Percentiles rank a stretch among this genome's conserved stretches.
Conservation (phyloP, 2,888 invertebrate genomes). For the Himalopsyche japonica region DNA sequence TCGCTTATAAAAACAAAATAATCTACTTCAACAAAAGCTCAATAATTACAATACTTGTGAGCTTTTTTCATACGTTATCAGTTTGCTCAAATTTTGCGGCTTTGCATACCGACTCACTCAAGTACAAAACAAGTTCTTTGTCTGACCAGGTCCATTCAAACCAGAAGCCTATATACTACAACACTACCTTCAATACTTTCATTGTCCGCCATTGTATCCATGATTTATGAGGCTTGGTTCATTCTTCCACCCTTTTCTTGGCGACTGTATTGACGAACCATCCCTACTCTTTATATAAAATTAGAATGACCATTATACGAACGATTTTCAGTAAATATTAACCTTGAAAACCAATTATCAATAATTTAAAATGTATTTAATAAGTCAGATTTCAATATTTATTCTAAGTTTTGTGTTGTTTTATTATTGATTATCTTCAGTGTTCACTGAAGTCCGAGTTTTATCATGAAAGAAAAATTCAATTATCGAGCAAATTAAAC, state of each 20-base stretch:
- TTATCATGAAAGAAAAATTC: too few relatives aligned
- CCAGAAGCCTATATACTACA: neutral
- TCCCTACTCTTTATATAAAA: neutral
- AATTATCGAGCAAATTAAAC: too few relatives aligned
- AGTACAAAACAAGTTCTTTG: conserved; percentile 10
- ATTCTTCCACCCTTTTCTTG: conserved; percentile 12
- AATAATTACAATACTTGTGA: neutral
- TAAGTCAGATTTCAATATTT: too few relatives aligned
- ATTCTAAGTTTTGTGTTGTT: too few relatives aligned
- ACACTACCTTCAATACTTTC: conserved; percentile 25
- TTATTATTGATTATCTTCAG: too few relatives aligned
- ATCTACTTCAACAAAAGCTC: neutral
- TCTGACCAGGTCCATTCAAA: conserved; percentile 18
- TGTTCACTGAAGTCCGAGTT: too few relatives aligned
- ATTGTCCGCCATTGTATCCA: conserved; percentile 32
- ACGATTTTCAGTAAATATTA: too few relatives aligned
- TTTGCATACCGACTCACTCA: neutral
- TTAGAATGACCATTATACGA: neutral
- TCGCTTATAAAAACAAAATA: too few relatives aligned
- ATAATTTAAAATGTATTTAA: too few relatives aligned
- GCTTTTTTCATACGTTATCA: neutral
- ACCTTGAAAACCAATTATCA: too few relatives aligned
- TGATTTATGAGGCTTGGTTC: conserved; percentile 36
- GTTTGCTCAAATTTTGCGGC: neutral
- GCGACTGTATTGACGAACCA: neutral